Base-by-base conservation (phyloP, 1,140 invertebrate genomes). In the Drosophila sproati region DNA sequence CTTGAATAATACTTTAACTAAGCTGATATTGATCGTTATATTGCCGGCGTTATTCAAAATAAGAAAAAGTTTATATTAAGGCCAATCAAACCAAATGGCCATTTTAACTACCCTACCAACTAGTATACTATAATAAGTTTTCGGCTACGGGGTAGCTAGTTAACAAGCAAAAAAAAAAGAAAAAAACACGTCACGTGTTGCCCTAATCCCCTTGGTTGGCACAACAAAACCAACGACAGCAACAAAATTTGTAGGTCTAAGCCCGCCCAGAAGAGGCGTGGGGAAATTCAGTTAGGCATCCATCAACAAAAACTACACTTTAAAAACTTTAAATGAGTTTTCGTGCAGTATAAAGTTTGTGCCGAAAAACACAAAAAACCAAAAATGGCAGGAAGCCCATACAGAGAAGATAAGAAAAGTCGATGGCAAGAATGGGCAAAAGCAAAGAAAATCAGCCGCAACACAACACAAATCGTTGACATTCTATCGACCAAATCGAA, bases 281-380 rank as follows among this genome's bases (percentile, higher is more conserved):
- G 34, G 35, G 47, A 20, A 20, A 51, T 6, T 51, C 62, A 57
- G 62, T 67, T 52, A 75, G 74, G 59, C 80, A 89, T 88, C 80
- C 73, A 80, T 77, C 80, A 88, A 68, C 54, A 76, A 72, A 77
- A 73, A 70, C 77, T 50, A 83, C 83, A 89, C 83, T 88, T 88
- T 89, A 61, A 73, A 20, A 88, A 88, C 83, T 88, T 88, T 88
- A 88, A 88, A 88, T 88, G 83, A 88, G 83, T 88, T 88, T 88
- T 85, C 72, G 31, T 71, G 82, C 50, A 66, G 68, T 62, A 52
- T 72, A 78, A 85, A 85, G 63, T 85, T 83, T 72, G 43, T 48
- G 64, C 61, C 64, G 10, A 48, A 86, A 86, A 82, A 39, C 48
- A 82, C 50, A 34, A 62, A 56, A 70, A 73, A 47, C 52, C 20